Evolutionary conservation across 2,113 vertebrate species (phyloP), one percentile per base, ranked within the genome.

Genomic region (Noturus placidus): DNA sequence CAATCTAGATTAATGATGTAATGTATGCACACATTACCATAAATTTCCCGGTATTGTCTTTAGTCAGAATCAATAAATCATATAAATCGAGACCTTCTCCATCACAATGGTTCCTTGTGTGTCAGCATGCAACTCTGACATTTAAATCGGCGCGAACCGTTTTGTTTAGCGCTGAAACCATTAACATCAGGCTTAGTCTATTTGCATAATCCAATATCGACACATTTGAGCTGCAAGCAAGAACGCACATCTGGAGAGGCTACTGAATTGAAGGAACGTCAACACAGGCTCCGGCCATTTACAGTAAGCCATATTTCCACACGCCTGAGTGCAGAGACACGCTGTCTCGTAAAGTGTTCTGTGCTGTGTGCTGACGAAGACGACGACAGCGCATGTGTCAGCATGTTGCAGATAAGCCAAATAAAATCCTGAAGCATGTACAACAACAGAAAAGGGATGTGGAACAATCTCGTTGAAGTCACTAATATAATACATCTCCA

Each of bases 21-120:
- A 82, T 57, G 63, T 27, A 59, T 82, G 78, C 25, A 19, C 10
- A 22, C 86, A 87, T 87, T 82, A 82, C 79, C 86, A 87, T 87
- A 82, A 87, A 87, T 82, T 57, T 6, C 56, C 6, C 1, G 13
- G 50, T 50, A 82, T 56, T 52, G 82, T 83, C 42, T 87, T 82
- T 82, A 82, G 33, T 59, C 67, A 3, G 35, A 82, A 87, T 82
- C 79, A 25, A 74, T 59, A 25, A 82, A 59, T 87, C 86, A 82
- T 56, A 6, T 25, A 74, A 42, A 87, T 72, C 27, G 67, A 82
- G 65, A 46, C 33, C 38, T 74, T 35, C 79, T 33, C 25, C 5
- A 17, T 50, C 80, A 22, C 19, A 33, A 42, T 17, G 65, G 33
- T 72, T 87, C 78, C 33, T 25, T 33, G 30, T 30, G 78, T 81